These are phyloP conservation scores for Microtus ochrogaster DNA, from an alignment of 2,113 vertebrate genomes.

Conservation along the genomic window DNA sequence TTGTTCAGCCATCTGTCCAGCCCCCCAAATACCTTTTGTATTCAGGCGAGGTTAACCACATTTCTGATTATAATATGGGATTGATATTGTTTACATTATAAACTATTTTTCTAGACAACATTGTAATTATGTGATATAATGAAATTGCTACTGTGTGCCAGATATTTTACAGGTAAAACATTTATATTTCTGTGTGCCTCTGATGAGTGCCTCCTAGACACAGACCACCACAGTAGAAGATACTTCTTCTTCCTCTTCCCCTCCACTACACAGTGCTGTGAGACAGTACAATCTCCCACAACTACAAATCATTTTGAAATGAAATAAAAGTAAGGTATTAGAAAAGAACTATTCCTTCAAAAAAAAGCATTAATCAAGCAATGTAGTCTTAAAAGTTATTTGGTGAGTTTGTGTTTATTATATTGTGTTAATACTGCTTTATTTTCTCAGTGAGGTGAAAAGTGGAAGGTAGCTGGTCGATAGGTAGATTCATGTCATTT, in stretches of 20 bases:
- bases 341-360: not conserved
- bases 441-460: not conserved
- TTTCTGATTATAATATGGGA: not conserved
- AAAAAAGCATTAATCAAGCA: not conserved
- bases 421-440: not conserved
- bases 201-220: not conserved
- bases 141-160: not conserved
- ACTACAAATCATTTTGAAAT: not conserved
- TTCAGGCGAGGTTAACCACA: not conserved
- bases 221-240: not conserved
- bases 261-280: not conserved
- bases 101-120: not conserved
- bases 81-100: not conserved
- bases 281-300: not conserved
- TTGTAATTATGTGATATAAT: not conserved
- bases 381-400: not conserved
- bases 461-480: not conserved
- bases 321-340: not conserved
- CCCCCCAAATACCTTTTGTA: not conserved
- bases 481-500: not conserved
- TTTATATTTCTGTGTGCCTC: not conserved
- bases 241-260: not conserved
- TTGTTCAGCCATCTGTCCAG: not conserved
- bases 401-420: not conserved
- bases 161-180: not conserved